Evolutionary conservation across 1,140 invertebrate genomes (phyloP), one percentile per base, ranked within the genome.

Genomic region (Megalopta genalis): DNA sequence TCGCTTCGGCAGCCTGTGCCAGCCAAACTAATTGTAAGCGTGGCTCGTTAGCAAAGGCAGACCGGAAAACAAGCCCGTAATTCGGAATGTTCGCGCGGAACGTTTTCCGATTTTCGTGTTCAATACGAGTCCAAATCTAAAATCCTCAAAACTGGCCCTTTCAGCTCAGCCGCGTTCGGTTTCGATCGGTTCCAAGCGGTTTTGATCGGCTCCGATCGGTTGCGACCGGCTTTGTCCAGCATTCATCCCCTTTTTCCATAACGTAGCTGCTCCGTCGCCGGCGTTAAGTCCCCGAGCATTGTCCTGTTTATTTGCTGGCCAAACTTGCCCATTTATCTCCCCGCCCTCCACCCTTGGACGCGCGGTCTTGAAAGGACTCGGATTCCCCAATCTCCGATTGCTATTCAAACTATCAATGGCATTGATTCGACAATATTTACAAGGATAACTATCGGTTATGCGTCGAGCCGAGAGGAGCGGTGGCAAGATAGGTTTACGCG

Each of bases 361-460:
- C 12, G 16, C 46, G 3, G 46, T n/a, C 52, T 18, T 14, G 14
- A 9, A 60, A 62, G 8, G 23, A 10, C 23, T 62, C 27, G 14
- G 32, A 25, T 37, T 37, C 60, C 60, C 18, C 59, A 25, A 23
- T 27, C 25, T 60, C 25, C 59, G n/a, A 57, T 57, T 16, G 25
- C 60, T 37, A 18, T 37, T 37, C 60, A 32, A 37, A 63, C 60
- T 63, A 63, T 63, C 60, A 32, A 63, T 37, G 18, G 27, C 27
- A 27, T 32, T 27, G 60, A 63, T 37, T 37, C 60, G 27, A 37
- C 27, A 63, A 63, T 63, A 63, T 63, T 63, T 63, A 63, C 60
- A 63, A 63, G 27, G 60, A 16, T 63, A 63, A 63, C 60, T 27
- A 18, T 18, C 27, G 16, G 25, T 63, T 63, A 63, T 37, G 14